These are phyloP conservation scores for Spodoptera littoralis DNA, from an alignment of 2,888 invertebrate genomes.

Conservation along the genomic window DNA sequence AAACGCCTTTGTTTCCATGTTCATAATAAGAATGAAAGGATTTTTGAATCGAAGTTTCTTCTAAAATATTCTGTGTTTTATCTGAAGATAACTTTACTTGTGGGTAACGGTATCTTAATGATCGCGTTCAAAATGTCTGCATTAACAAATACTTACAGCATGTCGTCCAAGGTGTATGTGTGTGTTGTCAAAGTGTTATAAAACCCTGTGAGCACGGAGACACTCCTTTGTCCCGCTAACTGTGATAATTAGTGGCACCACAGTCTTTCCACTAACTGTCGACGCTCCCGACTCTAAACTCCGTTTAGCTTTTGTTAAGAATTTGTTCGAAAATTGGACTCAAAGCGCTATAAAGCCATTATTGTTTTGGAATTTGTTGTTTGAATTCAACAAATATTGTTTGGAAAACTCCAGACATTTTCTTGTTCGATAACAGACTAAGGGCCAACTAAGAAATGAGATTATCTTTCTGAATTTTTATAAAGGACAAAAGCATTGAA, in stretches of 20 bases:
- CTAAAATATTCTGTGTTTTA: neutral
- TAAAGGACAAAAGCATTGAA: too few species aligned
- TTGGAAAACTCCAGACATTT: too few species aligned
- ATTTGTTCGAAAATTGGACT: constrained; percentile 12
- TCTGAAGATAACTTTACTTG: neutral
- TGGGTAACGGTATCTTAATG: neutral
- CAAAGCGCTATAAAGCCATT: neutral
- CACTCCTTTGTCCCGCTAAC: constrained; percentile 54
- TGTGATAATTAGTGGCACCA: constrained; percentile 49
- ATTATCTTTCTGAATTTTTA: too few species aligned
- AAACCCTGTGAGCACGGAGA: constrained; percentile 31
- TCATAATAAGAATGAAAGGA: neutral
- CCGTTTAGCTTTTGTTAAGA: constrained; percentile 27
- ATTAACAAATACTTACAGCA: neutral
- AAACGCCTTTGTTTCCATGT: constrained; percentile 41
- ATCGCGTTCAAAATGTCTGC: constrained; percentile 13
- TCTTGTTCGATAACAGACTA: too few species aligned
- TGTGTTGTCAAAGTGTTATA: constrained; percentile 42
- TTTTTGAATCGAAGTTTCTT: neutral
- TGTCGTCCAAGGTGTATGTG: constrained; percentile 1
- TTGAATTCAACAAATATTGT: neutral
- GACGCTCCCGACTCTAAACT: constrained; percentile 28
- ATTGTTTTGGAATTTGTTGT: neutral
- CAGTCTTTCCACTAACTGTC: constrained; percentile 33
- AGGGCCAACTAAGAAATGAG: too few species aligned